Base-by-base conservation (phyloP, 2,113 vertebrate species). In the Salminus brasiliensis region DNA sequence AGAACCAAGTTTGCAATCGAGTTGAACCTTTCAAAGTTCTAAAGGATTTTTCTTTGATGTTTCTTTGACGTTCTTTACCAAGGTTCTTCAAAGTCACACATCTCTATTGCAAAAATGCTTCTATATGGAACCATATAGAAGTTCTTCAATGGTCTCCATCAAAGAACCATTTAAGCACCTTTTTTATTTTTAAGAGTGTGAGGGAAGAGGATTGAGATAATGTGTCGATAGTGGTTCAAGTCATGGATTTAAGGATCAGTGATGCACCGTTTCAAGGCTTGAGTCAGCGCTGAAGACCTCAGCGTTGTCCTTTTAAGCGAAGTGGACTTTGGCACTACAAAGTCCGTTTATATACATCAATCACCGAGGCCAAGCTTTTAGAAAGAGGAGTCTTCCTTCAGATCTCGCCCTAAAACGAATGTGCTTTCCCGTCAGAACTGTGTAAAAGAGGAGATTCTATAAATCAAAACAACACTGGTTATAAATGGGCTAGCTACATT, bases 401-500 rank as follows among this genome's bases (percentile, higher is more conserved):
- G 57, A 60, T 30, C 57, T 60, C 12, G 18, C 29, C 6, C 27
- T 30, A 30, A 60, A 30, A 60, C 16, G 3, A 32, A 60, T 29
- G 13, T 16, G 16, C 12, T 32, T 60, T 32, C 29, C 57, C 27
- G 16, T 13, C 72, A 63, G 5, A 39, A 57, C 53, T 39, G 47
- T n/a, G n/a, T n/a, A 1, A 71, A 72, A 32, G n/a, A 29, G 15
- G 69, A 49, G 69, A 49, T 49, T 49, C 57, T 29, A 30, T 27
- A 57, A 60, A 62, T 74, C 59, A 62, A 62, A 47, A 73, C 30
- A 16, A 30, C 25, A n/a, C 57, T 32, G 29, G 10, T 60, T 47
- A 74, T 75, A 65, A 0, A 15, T 41, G 21, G 23, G 57, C 27
- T 62, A 60, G 27, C 55, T 73, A 29, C 34, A 74, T 45, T 62